These are phyloP conservation scores for Gnatocerus cornutus DNA, from an alignment of 2,888 invertebrate genomes.

Conservation along the genomic window DNA sequence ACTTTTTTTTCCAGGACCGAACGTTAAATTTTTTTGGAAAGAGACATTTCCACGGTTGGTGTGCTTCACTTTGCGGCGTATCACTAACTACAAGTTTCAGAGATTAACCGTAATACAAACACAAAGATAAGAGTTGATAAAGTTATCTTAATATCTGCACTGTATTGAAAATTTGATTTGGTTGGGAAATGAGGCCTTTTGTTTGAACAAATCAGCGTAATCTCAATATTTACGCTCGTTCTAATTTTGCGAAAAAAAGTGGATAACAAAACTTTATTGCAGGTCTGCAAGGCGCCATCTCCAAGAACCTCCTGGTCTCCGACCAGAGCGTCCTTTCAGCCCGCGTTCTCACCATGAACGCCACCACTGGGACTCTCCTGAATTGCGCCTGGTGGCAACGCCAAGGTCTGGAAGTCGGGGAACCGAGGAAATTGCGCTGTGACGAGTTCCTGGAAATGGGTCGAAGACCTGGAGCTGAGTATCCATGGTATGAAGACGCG, in stretches of 20 bases:
- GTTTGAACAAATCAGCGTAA: not conserved
- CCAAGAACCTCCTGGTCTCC: constrained; percentile 80
- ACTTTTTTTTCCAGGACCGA: not conserved
- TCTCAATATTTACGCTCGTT: not conserved
- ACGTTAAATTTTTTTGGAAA: constrained; percentile 6
- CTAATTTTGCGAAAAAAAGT: no score
- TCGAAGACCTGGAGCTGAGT: constrained; percentile 78
- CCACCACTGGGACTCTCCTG: constrained; percentile 75
- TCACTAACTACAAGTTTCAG: constrained; percentile 19
- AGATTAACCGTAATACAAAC: constrained; percentile 22
- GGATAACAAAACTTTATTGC: constrained; percentile 52
- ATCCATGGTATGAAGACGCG: constrained; percentile 84
- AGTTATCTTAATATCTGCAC: constrained; percentile 24
- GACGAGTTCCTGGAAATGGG: constrained; percentile 73
- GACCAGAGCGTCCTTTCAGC: constrained; percentile 76
- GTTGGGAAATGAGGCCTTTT: not conserved
- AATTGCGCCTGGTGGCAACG: constrained; percentile 78
- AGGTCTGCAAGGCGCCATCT: constrained; percentile 84
- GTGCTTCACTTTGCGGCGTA: constrained; percentile 25
- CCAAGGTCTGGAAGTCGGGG: constrained; percentile 75
- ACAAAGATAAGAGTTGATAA: constrained; percentile 32
- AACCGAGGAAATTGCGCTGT: constrained; percentile 67
- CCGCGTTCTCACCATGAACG: constrained; percentile 77
- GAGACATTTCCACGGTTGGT: constrained; percentile 14
- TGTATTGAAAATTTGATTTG: constrained; percentile 9